Conservation (phyloP, 2,888 invertebrate species). For the Salticus scenicus region DNA sequence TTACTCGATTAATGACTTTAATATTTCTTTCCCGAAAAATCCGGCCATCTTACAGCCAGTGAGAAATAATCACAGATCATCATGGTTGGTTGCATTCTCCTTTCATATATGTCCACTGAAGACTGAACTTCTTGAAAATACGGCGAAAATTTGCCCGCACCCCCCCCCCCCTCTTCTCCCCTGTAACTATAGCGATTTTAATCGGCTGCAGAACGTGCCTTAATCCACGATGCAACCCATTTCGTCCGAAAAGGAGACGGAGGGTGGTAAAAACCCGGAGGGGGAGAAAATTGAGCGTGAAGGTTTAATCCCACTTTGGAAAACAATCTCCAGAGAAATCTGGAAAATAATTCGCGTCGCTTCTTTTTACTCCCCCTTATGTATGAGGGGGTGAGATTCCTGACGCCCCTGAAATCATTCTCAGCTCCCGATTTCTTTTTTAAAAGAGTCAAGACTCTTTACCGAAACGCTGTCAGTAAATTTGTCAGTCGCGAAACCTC, state of each 20-base stretch:
- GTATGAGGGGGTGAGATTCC: slow-evolving; percentile 1
- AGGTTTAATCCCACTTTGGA: slow-evolving; percentile 46
- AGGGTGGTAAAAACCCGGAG: neutral
- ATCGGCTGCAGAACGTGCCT: slow-evolving; percentile 36
- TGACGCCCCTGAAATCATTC: slow-evolving; percentile 7
- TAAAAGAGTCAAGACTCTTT: too few species aligned
- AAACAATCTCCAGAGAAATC: slow-evolving; percentile 60
- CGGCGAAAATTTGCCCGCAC: neutral
- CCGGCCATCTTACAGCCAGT: neutral
- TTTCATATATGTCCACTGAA: neutral
- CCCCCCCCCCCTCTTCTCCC: neutral
- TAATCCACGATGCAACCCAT: slow-evolving; percentile 33
- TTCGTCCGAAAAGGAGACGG: slow-evolving; percentile 10
- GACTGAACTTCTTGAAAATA: neutral
- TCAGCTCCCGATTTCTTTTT: neutral
- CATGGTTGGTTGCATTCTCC: neutral
- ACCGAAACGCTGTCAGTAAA: neutral
- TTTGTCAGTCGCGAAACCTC: slow-evolving; percentile 2
- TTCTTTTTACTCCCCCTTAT: neutral
- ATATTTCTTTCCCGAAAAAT: neutral
- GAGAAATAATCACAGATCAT: neutral
- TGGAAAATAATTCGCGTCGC: slow-evolving; percentile 32
- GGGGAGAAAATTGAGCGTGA: slow-evolving; percentile 50
- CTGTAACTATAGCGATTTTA: slow-evolving; percentile 12
- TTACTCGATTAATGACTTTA: neutral